phyloP scores from a whole-genome alignment of 2,113 vertebrate species.

The Tiliqua scincoides region DNA sequence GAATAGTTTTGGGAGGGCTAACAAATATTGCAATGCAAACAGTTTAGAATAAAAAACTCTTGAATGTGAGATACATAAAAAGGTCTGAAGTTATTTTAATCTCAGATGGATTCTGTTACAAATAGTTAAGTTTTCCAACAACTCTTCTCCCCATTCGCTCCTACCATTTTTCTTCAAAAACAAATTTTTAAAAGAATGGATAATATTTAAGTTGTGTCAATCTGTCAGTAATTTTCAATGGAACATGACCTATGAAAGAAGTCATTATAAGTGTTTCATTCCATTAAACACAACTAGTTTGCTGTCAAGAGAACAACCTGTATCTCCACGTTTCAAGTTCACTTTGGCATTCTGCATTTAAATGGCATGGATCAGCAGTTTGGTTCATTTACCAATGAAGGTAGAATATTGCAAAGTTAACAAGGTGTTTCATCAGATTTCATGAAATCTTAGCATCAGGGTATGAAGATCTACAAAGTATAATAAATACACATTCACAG shows the following conservation, averaged over 20 bases:
- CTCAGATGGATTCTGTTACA: neutral
- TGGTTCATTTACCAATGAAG: conserved; percentile 82
- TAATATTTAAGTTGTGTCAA: conserved; percentile 75
- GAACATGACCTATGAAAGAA: conserved; percentile 82
- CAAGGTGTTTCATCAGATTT: conserved; percentile 80
- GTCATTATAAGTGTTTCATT: conserved; percentile 84
- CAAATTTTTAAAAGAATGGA: conserved; percentile 54
- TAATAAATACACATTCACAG: neutral
- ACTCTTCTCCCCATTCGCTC: conserved; percentile 5
- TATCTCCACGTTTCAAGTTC: conserved; percentile 74
- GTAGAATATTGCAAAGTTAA: conserved; percentile 79
- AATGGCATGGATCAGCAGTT: conserved; percentile 78
- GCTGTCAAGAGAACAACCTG: conserved; percentile 79
- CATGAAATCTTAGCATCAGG: conserved; percentile 70
- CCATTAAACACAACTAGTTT: conserved; percentile 84
- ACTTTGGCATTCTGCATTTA: conserved; percentile 79
- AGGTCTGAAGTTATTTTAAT: conserved; percentile 7
- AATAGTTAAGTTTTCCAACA: conserved; percentile 1
- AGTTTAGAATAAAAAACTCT: conserved; percentile 23
- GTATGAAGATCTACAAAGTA: conserved; percentile 14
- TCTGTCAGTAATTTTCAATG: conserved; percentile 78
- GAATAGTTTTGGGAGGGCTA: neutral
- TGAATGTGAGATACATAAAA: neutral
- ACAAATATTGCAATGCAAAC: neutral
- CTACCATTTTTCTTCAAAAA: conserved; percentile 49